Base-by-base conservation (phyloP, 2,113 vertebrate species). In the Tauraco erythrolophus region DNA sequence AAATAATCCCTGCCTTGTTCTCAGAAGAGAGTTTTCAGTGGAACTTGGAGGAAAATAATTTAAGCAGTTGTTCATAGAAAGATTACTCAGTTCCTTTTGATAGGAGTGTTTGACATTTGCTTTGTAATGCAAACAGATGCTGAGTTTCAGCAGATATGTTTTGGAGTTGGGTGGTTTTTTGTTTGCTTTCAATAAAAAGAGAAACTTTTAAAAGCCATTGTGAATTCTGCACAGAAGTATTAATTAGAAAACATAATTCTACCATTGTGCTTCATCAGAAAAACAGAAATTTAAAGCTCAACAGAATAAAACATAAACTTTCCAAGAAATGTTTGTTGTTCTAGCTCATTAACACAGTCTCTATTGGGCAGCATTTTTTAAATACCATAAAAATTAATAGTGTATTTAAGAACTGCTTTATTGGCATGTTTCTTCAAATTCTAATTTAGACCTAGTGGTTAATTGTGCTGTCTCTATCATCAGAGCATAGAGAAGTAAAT, bases 321-420 rank as follows among this genome's bases (percentile, higher is more conserved):
- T 95, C 96, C 94, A 91, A 97, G 77, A 98, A 98, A 92, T 95
- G 84, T 98, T 97, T 98, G 95, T 97, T 96, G 94, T 98, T 98
- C 95, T 75, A 97, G 88, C 90, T 98, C 98, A 98, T 98, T 98
- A 98, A 96, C 90, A 88, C 79, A 76, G 81, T 89, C 77, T 98
- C 87, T 97, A 91, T 97, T 96, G 95, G 92, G 97, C 93, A 96
- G 96, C 96, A 91, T 97, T 97, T 98, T 95, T 97, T 86, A 96
- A 97, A 97, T 84, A 43, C 92, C 76, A 92, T 98, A 97, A 98
- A 96, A 98, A 98, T 97, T 97, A 98, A 98, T 97, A 92, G 90
- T 90, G 94, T 98, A 97, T 98, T 98, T 98, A 94, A 97, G 97
- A 98, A 92, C 66, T 95, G 84, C 97, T 98, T 98, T 97, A 97